Base-by-base conservation (phyloP, 1,140 invertebrate genomes). In the Venturia canescens region DNA sequence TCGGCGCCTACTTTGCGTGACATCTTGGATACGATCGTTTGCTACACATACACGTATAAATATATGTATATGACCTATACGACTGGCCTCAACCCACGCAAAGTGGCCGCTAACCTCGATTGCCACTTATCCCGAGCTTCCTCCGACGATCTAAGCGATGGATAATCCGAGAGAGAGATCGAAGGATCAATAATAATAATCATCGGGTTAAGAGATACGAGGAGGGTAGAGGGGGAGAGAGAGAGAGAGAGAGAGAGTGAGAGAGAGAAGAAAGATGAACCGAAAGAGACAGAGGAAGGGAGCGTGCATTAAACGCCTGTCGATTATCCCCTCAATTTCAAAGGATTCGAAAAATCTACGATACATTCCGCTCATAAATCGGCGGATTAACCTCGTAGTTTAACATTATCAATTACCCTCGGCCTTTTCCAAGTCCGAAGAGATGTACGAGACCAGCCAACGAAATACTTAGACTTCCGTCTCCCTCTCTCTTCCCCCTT, bases 291-390 rank as follows among this genome's bases (percentile, higher is more conserved):
- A 60, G 57, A 78, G 70, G 29, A 15, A 76, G 72, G 21, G 26
- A 63, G 57, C 44, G 60, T 63, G 72, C 84, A 87, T 87, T 88
- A 89, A 69, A 84, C 80, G 60, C 78, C 79, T 78, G 82, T 80
- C 84, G 88, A 90, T 91, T 91, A 91, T 91, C 87, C 27, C 90
- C 86, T 90, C 89, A 90, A 91, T 90, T 91, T 90, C 86, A 81
- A 78, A 70, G 60, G 69, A 83, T 79, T 75, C 31, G 72, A 84
- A 89, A 90, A 87, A 87, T 83, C 78, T 82, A 84, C 83, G 80
- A 74, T 83, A 81, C 83, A 86, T 84, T 88, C 84, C 71, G 80
- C 80, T 79, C 89, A 89, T 91, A 91, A 91, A 91, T 91, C 89
- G 87, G 77, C 85, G 86, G 89, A 91, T 90, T 91, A 91, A 90